Evolutionary conservation across 2,113 vertebrate species (phyloP), one percentile per base, ranked within the genome.

Genomic region (Oreocharis arfaki): DNA sequence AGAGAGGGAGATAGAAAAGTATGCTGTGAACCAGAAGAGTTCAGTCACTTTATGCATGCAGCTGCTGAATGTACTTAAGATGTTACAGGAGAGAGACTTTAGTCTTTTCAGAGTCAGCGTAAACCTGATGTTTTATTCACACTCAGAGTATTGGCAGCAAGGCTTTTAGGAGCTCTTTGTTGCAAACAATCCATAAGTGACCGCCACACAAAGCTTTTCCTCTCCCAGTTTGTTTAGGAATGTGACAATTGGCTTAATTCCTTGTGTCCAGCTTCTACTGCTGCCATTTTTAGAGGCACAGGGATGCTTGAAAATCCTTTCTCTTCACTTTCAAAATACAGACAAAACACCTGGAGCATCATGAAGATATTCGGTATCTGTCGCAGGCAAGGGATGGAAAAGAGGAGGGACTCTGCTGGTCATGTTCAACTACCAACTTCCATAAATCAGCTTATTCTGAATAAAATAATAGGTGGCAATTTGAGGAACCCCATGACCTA

Each of bases 1-100:
- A 85, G 81, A 84, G 49, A 87, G 56, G 73, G 89, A 97, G 78
- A 90, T 84, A 71, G 86, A 64, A 90, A 95, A 97, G 44, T 57
- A 67, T 86, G 82, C 84, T 77, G 79, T 61, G 85, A 94, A 96
- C 10, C 32, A 77, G 44, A 78, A 49, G 49, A 90, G 50, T 92
- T 93, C 74, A 91, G 93, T 77, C 55, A 86, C 85, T 84, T 92
- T 68, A 73, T 90, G 88, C 94, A 92, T 18, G 32, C 39, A 93
- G 86, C 55, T 89, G 94, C 71, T 90, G 64, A 35, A 44, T 53
- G 49, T 80, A 57, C 88, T 84, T 94, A 77, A 96, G 64, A 73
- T 86, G 32, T 86, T 81, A 74, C 60, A 68, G 68, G 26, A 92
- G 37, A 80, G 21, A 80, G 28, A 68, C 23, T 89, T 93, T 46